Evolutionary conservation across 2,888 invertebrate genomes (phyloP).

Genomic region (Aromia moschata): DNA sequence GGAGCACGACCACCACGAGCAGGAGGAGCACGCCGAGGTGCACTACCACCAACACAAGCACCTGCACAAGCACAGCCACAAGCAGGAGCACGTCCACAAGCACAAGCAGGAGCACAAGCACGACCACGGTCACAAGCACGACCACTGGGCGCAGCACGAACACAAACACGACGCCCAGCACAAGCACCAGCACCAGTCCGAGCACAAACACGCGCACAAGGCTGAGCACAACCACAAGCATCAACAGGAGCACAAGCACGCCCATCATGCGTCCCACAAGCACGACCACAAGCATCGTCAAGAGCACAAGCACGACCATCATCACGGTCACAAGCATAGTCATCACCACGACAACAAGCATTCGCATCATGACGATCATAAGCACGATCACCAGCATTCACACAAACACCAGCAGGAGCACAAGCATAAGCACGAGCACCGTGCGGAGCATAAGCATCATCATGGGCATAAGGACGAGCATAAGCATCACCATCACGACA

Average conservation of each 20-base stretch:
- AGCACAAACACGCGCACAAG: conserved; percentile 42
- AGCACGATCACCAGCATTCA: conserved; percentile 40
- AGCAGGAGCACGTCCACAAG: conserved; percentile 49
- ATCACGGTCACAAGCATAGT: conserved; percentile 41
- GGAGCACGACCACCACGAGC: conserved; percentile 33
- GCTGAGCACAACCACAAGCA: conserved; percentile 45
- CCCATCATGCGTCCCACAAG: conserved; percentile 43
- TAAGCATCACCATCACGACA: conserved; percentile 24
- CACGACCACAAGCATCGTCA: conserved; percentile 45
- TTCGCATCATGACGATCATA: conserved; percentile 37
- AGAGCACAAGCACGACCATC: conserved; percentile 41
- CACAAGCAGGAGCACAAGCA: conserved; percentile 43
- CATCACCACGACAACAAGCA: conserved; percentile 41
- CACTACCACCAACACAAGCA: conserved; percentile 56
- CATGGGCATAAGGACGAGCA: conserved; percentile 33
- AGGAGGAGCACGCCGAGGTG: conserved; percentile 49
- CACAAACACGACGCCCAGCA: conserved; percentile 33
- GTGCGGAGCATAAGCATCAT: conserved; percentile 39
- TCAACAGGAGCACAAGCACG: conserved; percentile 48
- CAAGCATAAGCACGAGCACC: conserved; percentile 45
- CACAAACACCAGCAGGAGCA: conserved; percentile 46
- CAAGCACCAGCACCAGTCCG: conserved; percentile 33
- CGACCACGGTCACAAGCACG: conserved; percentile 43
- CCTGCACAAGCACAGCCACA: conserved; percentile 53
- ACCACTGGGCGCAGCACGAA: conserved; percentile 37